Base-by-base conservation (phyloP, 23 tunicate species). In the Corella eumyota region DNA sequence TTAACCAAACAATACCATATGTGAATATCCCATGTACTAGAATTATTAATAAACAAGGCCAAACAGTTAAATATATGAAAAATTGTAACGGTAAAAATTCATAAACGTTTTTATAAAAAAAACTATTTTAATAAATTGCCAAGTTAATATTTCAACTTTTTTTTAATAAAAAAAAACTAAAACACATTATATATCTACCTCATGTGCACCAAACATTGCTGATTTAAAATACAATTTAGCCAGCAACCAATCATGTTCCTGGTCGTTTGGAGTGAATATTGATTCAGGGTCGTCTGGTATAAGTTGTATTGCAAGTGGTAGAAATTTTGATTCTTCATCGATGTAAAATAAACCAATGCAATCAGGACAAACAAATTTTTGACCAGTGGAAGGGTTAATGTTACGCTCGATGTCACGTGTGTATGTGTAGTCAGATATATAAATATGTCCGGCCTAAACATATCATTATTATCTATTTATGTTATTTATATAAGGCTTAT, bases 241-340 rank as follows among this genome's bases (percentile, higher is more conserved):
- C n/a, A n/a, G n/a, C n/a, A n/a, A n/a, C n/a, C n/a, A n/a, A n/a
- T n/a, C n/a, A 34, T 52, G 25, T 23, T 69, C 26, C 11, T 52
- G 15, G 58, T 69, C 75, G 4, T 58, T 56, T 0, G 66, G 75
- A 13, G 75, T 69, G 27, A 57, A 69, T 21, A 69, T 26, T 1
- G 75, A 54, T 31, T 30, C 66, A 17, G 45, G 22, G 25, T 69
- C 75, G 26, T 26, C 53, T 0, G 75, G 75, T 32, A 69, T 50
- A 7, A 69, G 51, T 35, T 69, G 75, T 0, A 69, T 69, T 15
- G 75, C 75, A 22, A 69, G 57, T 1, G 75, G 75, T 20, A 58
- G 51, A 58, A 69, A 45, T 20, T 20, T 25, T 6, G 22, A 22
- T 33, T 69, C 51, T 28, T 36, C 52, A 25, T 32, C 50, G n/a